A percentile compares a stretch with the other conserved stretches of the same genome.
Conservation (phyloP, 1,140 invertebrate genomes). For the Prorops nasuta region DNA sequence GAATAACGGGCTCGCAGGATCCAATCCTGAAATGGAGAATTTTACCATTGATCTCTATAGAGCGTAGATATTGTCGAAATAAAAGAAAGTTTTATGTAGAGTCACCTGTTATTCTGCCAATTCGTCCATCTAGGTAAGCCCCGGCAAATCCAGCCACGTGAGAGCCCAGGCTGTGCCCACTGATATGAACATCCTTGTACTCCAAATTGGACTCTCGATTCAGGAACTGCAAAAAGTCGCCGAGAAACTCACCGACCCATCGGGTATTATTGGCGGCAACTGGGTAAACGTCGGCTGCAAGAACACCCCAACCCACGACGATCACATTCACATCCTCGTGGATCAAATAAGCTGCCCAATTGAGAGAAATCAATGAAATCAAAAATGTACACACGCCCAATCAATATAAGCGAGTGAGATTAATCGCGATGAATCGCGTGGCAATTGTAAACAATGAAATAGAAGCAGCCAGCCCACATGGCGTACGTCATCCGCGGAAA, state of each 20-base stretch:
- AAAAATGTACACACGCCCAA: background rate
- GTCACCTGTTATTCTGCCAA: slow-evolving; percentile 64
- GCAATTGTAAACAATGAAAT: too few species aligned
- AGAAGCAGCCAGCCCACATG: too few species aligned
- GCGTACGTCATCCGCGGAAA: too few species aligned
- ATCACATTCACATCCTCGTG: slow-evolving; percentile 64
- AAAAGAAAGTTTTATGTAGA: background rate
- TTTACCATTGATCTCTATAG: too few species aligned
- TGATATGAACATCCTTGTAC: slow-evolving; percentile 65
- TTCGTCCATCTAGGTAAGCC: slow-evolving; percentile 33
- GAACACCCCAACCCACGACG: slow-evolving; percentile 64
- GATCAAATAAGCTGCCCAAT: slow-evolving; percentile 57
- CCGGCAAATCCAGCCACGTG: slow-evolving; percentile 78
- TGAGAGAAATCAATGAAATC: background rate
- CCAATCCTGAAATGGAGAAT: slow-evolving; percentile 50
- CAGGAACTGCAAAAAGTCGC: slow-evolving; percentile 42
- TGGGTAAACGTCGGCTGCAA: slow-evolving; percentile 54
- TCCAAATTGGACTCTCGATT: slow-evolving; percentile 45
- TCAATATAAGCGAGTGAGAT: background rate
- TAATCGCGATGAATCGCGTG: too few species aligned
- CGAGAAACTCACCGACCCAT: slow-evolving; percentile 44
- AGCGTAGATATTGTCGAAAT: background rate
- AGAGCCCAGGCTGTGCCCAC: slow-evolving; percentile 81
- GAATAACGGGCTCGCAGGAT: slow-evolving; percentile 60
- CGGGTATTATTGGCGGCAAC: slow-evolving; percentile 42